Conservation (phyloP, 2,888 invertebrate species). For the Dyspetes luteomarginatus region DNA sequence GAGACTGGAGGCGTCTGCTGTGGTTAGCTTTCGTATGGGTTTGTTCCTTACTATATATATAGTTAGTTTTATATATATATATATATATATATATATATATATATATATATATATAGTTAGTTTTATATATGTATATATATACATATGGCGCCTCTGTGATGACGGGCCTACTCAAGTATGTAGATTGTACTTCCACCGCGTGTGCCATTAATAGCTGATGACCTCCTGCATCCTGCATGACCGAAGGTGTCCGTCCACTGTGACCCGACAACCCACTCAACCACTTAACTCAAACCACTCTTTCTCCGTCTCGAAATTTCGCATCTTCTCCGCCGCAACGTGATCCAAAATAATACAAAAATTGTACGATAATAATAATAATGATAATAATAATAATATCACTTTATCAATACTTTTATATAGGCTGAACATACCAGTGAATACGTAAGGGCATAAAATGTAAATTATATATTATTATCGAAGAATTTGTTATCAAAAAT, state of each 20-base stretch:
- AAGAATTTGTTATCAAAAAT: too few relatives aligned
- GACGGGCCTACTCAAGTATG: slow-evolving; percentile 77
- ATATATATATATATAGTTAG: slow-evolving; percentile 7
- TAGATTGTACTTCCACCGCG: slow-evolving; percentile 78
- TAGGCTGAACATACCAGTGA: too few relatives aligned
- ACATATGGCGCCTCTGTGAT: slow-evolving; percentile 42
- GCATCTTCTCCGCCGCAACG: background rate
- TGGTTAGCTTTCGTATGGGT: background rate
- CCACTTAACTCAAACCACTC: slow-evolving; percentile 29
- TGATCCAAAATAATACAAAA: background rate
- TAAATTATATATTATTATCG: too few relatives aligned
- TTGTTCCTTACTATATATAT: background rate
- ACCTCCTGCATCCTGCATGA: slow-evolving; percentile 68
- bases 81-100: slow-evolving; percentile 6
- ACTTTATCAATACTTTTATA: too few relatives aligned
- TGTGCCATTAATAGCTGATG: slow-evolving; percentile 80
- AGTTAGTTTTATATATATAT: background rate
- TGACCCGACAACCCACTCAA: slow-evolving; percentile 40
- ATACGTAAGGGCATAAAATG: too few relatives aligned
- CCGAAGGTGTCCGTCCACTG: slow-evolving; percentile 44
- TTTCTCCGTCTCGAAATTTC: background rate
- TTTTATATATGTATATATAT: background rate
- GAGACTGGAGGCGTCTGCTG: slow-evolving; percentile 44
- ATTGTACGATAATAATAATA: background rate
- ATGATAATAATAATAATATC: too few relatives aligned